Conservation (phyloP, 2,113 vertebrate genomes). For the Malurus cyaneus region DNA sequence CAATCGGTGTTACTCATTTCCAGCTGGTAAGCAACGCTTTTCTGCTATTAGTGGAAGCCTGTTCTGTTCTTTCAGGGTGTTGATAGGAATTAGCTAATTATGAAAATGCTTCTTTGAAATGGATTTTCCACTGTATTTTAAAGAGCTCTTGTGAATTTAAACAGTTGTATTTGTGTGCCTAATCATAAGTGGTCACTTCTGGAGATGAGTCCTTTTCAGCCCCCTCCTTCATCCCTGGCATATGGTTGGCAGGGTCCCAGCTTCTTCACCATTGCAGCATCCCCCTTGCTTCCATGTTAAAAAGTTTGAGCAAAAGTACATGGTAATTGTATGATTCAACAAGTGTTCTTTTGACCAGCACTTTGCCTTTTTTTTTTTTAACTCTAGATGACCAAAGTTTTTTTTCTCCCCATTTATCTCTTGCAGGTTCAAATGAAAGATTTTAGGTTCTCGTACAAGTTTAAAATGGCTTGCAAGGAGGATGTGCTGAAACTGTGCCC, state of each 20-base stretch:
- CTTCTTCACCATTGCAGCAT: background rate
- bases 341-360: background rate
- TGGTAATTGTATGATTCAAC: background rate
- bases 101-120: background rate
- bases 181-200: background rate
- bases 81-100: background rate
- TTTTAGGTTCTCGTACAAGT: constrained; percentile 96
- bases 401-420: background rate
- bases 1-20: constrained; percentile 96
- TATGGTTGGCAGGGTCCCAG: background rate
- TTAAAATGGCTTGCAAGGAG: constrained; percentile 98
- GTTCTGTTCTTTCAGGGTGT: background rate
- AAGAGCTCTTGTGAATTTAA: background rate
- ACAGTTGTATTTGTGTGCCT: background rate
- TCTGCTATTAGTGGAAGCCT: background rate
- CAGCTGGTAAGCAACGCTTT: constrained; percentile 84
- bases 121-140: background rate
- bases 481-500: constrained; percentile 95
- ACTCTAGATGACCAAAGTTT: background rate
- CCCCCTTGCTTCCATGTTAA: background rate
- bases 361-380: background rate
- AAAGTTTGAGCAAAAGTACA: background rate
- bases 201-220: background rate
- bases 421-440: constrained; percentile 96
- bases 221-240: background rate